These are phyloP conservation scores for Chaetorhynchus papuensis DNA, from an alignment of 2,113 vertebrate species.

Conservation along the genomic window DNA sequence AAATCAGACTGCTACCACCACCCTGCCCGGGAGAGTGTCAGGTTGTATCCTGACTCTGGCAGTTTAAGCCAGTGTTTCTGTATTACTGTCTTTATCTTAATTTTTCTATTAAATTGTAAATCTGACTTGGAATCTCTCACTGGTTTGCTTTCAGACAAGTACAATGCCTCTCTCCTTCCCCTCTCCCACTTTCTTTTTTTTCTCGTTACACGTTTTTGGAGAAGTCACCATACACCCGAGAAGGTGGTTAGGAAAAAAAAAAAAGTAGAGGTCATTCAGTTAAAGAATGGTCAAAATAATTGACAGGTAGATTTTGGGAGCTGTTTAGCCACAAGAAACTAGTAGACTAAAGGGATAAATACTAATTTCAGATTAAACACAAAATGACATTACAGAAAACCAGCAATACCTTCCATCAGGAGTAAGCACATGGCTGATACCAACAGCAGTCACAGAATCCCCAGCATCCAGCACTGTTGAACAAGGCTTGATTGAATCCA, in stretches of 20 bases:
- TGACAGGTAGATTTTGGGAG: not conserved
- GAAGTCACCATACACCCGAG: not conserved
- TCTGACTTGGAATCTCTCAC: not conserved
- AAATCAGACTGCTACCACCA: not conserved
- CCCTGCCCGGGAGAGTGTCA: not conserved
- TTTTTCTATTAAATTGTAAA: not conserved
- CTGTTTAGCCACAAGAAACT: not conserved
- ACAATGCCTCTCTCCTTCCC: not conserved
- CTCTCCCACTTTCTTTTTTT: not conserved
- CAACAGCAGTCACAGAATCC: conserved; percentile 87
- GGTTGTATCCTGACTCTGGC: not conserved
- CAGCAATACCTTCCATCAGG: conserved; percentile 75
- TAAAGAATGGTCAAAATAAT: not conserved
- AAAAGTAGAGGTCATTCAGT: not conserved
- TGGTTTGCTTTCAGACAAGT: not conserved
- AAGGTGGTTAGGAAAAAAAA: not conserved
- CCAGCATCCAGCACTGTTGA: conserved; percentile 87
- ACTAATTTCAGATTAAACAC: not conserved
- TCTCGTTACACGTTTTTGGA: not conserved
- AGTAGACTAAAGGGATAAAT: not conserved
- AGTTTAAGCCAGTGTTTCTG: not conserved
- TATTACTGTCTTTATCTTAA: not conserved
- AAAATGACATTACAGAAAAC: not conserved
- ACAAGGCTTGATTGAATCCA: conserved; percentile 71
- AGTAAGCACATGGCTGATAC: conserved; percentile 75